phyloP scores from a whole-genome alignment of 2,113 vertebrate genomes.

The Hepsetus odoe region DNA sequence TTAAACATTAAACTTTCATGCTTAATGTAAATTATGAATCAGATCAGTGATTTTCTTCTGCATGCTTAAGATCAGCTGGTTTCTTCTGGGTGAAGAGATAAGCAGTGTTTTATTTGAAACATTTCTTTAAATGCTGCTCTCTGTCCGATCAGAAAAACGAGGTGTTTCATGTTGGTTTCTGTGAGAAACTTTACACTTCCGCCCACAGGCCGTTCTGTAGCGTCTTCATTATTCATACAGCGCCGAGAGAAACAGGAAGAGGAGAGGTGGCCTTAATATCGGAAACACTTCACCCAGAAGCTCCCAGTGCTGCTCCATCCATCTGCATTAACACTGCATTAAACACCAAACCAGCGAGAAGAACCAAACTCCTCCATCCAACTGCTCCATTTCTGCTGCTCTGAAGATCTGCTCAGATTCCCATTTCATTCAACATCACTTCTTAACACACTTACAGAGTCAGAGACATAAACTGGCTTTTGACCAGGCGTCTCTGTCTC shows the following conservation, averaged over 20 bases:
- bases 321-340: background rate
- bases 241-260: background rate
- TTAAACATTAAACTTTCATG: too few species aligned
- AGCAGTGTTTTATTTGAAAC: too few species aligned
- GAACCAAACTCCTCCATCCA: background rate
- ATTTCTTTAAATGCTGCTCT: too few species aligned
- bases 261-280: background rate
- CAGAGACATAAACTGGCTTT: too few species aligned
- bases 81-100: too few species aligned
- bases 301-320: background rate
- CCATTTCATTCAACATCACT: too few species aligned
- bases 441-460: too few species aligned
- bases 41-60: too few species aligned
- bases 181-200: background rate
- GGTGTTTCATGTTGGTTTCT: background rate
- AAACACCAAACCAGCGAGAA: background rate
- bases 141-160: background rate
- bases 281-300: background rate
- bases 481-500: background rate
- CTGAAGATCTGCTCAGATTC: background rate
- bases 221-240: too few species aligned
- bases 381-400: background rate
- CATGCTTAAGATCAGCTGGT: too few species aligned
- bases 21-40: too few species aligned
- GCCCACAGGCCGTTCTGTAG: background rate